Percentiles rank a stretch among this genome's conserved stretches.
Conservation (phyloP, 1,140 invertebrate genomes). For the Akabosia matsudoensis region DNA sequence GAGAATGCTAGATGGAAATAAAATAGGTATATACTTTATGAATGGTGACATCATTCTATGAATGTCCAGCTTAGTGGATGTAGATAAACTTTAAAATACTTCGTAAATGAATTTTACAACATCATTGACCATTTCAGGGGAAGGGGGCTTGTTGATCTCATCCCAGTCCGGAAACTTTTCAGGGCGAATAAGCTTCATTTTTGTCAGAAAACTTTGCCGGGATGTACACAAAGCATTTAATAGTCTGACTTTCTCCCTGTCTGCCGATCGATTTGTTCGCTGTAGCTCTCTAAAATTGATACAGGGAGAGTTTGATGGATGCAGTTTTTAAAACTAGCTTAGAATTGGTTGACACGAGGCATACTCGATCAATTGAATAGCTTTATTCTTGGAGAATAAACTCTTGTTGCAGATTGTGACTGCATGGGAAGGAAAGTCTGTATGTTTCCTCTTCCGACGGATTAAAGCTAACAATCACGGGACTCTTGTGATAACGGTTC, state of each 20-base stretch:
- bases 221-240: background rate
- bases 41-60: too few relatives aligned
- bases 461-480: slow-evolving; percentile 11
- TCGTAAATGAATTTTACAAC: background rate
- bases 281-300: slow-evolving; percentile 1
- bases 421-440: background rate
- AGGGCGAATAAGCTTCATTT: background rate
- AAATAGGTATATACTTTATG: too few relatives aligned
- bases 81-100: too few relatives aligned
- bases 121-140: background rate
- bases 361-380: background rate
- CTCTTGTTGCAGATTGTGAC: slow-evolving; percentile 19
- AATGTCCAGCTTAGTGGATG: background rate
- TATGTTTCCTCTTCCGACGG: slow-evolving; percentile 12
- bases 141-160: background rate
- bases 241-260: background rate
- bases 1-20: slow-evolving; percentile 11
- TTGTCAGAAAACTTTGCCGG: background rate
- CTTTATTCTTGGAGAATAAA: background rate
- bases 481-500: background rate
- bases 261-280: too few relatives aligned
- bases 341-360: background rate
- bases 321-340: background rate
- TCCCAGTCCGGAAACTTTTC: background rate
- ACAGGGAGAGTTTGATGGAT: background rate